Base-by-base conservation (phyloP, 2,888 invertebrate species). In the Actias luna region DNA sequence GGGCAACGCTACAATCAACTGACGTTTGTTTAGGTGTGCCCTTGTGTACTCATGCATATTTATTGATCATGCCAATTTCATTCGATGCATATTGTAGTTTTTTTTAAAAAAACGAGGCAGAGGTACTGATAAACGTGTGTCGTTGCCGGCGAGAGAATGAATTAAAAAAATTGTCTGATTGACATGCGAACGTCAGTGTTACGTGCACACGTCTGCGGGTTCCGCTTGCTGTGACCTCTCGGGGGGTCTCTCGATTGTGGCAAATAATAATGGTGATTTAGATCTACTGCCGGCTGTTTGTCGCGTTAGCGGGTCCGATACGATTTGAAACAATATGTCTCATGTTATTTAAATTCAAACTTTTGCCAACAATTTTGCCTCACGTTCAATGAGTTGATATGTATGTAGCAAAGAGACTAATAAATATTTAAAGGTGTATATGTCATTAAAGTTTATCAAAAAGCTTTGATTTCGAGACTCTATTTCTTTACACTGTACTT, bases 91-190 rank as follows among this genome's bases (percentile, higher is more conserved):
- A 55, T 55, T 55, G 55, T 29, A 5, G 29, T 29, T 29, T 29
- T 70, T n/a, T n/a, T n/a, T n/a, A n/a, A n/a, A n/a, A n/a, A 67
- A 66, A 3, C 25, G 52, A n/a, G 7, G 27, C 36, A 39, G 29
- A 29, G 25, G 52, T 36, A 58, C 58, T 46, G 74, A 69, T 75
- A 76, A 77, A 75, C 79, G 76, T 74, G 55, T 73, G 61, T 73
- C 72, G 80, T 78, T 78, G 55, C 72, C 78, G 75, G 76, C 79
- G 75, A 14, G 29, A 5, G 78, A 74, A 76, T 80, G 74, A 83
- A 84, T 86, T 83, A 84, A 81, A 82, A 33, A 81, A 80, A 86
- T 85, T 85, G 84, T 79, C 71, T 70, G 65, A 69, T 70, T 71
- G 29, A 31, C 57, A 14, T 61, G 42, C 22, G 36, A 42, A 33